Evolutionary conservation across 1,140 invertebrate genomes (phyloP).

Genomic region (Psix sp.): DNA sequence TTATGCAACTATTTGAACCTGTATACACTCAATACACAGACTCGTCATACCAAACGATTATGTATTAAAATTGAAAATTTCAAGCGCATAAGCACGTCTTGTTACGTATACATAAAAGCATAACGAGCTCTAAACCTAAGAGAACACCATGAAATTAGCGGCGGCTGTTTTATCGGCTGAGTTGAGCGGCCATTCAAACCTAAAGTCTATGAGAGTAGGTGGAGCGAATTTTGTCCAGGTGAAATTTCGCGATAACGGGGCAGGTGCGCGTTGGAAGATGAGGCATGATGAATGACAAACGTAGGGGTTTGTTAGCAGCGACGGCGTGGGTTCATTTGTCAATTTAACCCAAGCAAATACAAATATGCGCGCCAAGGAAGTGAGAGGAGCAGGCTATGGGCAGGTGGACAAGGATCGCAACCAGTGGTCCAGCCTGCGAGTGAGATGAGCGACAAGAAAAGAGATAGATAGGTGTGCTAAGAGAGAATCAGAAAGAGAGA

Average conservation of each 20-base stretch:
- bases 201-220: neutral
- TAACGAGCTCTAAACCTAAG: too few relatives aligned
- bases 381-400: conserved; percentile 21
- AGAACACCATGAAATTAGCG: neutral
- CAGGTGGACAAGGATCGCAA: conserved; percentile 57
- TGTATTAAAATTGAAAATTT: too few relatives aligned
- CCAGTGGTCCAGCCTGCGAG: conserved; percentile 43
- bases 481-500: neutral
- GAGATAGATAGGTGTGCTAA: too few relatives aligned
- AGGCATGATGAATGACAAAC: conserved; percentile 38
- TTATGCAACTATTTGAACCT: too few relatives aligned
- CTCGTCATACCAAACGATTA: too few relatives aligned
- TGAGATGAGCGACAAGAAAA: too few relatives aligned
- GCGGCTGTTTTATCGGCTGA: conserved; percentile 1
- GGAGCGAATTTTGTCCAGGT: neutral
- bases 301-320: conserved; percentile 26
- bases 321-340: conserved; percentile 40
- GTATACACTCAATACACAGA: too few relatives aligned
- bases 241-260: conserved; percentile 2
- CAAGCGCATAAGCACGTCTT: too few relatives aligned
- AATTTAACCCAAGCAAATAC: conserved; percentile 46
- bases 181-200: neutral
- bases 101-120: too few relatives aligned
- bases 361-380: conserved; percentile 29
- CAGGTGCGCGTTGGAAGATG: conserved; percentile 20